Evolutionary conservation across 2,888 invertebrate genomes (phyloP), one percentile per base, ranked within the genome.

Genomic region (Standfussiana lucernea): DNA sequence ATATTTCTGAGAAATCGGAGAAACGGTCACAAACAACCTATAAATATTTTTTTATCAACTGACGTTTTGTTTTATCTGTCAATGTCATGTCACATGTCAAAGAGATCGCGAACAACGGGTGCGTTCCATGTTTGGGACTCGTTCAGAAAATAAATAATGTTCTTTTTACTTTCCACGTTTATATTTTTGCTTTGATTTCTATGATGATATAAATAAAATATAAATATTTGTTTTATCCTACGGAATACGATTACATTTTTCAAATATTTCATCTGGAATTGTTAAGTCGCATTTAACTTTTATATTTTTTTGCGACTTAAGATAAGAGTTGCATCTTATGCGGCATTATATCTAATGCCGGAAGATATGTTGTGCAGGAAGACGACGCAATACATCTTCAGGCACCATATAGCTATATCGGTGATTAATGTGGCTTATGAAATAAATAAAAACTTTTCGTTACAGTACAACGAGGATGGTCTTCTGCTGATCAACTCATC

Each of bases 401-500:
- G 13, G n/a, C 13, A n/a, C 13, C n/a, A n/a, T n/a, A n/a, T n/a
- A n/a, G n/a, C n/a, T n/a, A 4, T n/a, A n/a, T 11, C 47, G 21
- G 47, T 50, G 21, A 47, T n/a, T n/a, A 13, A 13, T 61, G 15
- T 7, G 8, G 28, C 15, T 32, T 13, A 4, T 35, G 2, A 7
- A 15, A 65, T 35, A 45, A 59, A n/a, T 7, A n/a, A 13, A 42
- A 42, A 15, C 3, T 13, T 67, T 75, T 70, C 70, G n/a, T 93
- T 97, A 67, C 95, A 97, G 97, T 98, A 98, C 90, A 97, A 97
- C 85, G 98, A 98, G 64, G 97, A 97, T 75, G 98, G 98, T 65
- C 92, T 97, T 1, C 97, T 98, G 71, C 97, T 97, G 92, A 94
- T 98, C 13, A 97, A 97, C 88, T 98, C 98, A 1, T 96, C 97